These are phyloP conservation scores for Melanotaenia duboulayi DNA, from an alignment of 2,113 vertebrate species.

Conservation along the genomic window DNA sequence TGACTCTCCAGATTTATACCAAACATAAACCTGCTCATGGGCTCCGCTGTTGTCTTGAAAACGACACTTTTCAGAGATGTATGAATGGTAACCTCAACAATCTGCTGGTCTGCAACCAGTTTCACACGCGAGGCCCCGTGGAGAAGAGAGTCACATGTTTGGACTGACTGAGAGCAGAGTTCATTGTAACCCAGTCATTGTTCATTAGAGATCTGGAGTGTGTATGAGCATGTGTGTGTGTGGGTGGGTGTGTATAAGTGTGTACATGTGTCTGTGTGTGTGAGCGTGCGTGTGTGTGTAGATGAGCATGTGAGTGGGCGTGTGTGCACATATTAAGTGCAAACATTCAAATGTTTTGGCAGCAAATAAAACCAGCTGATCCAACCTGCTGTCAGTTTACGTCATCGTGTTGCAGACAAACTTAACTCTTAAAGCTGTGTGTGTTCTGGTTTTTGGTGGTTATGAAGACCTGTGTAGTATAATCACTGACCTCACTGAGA, in stretches of 20 bases:
- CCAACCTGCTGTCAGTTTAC: not conserved
- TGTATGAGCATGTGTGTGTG: not conserved
- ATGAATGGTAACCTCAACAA: too few relatives aligned
- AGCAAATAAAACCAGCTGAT: slow-evolving; percentile 3
- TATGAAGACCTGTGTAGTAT: not conserved
- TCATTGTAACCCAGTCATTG: too few relatives aligned
- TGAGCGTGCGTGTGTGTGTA: slow-evolving; percentile 12
- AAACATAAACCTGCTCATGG: too few relatives aligned
- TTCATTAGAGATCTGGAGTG: too few relatives aligned
- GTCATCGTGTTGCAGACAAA: not conserved
- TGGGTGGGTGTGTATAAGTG: slow-evolving; percentile 13
- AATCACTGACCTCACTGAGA: not conserved
- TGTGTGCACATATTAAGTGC: not conserved
- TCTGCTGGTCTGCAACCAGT: too few relatives aligned
- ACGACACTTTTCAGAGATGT: too few relatives aligned
- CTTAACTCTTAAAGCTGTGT: not conserved
- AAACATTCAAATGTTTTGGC: slow-evolving; percentile 18
- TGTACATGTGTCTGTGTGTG: too few relatives aligned
- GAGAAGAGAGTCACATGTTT: not conserved
- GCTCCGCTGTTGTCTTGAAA: too few relatives aligned
- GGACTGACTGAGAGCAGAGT: not conserved
- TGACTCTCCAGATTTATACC: too few relatives aligned
- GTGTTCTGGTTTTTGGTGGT: not conserved
- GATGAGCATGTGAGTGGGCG: not conserved
- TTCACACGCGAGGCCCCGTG: not conserved